phyloP scores from a whole-genome alignment of 2,888 invertebrate species.

The Celastrina argiolus region DNA sequence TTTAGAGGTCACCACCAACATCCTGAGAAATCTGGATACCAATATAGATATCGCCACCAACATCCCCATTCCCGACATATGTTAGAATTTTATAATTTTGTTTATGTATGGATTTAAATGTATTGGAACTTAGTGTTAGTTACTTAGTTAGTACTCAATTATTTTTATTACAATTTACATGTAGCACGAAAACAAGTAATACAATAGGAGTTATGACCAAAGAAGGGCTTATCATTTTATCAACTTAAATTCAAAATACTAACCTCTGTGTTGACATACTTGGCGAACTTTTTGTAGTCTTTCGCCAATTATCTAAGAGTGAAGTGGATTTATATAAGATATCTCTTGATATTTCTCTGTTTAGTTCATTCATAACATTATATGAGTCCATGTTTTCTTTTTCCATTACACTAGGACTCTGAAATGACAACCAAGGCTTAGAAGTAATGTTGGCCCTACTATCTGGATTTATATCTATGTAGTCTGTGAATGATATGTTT shows the following conservation, averaged over 20 bases:
- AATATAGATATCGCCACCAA: no score
- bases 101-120: no score
- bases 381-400: slow-evolving; percentile 50
- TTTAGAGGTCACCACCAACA: no score
- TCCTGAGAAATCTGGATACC: no score
- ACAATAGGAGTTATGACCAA: not conserved
- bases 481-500: slow-evolving; percentile 62
- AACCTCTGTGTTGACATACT: slow-evolving; percentile 55
- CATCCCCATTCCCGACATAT: no score
- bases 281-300: slow-evolving; percentile 44
- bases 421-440: slow-evolving; percentile 52
- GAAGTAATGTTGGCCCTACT: slow-evolving; percentile 43
- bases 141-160: no score
- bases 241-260: slow-evolving; percentile 30
- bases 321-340: slow-evolving; percentile 43
- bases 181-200: no score
- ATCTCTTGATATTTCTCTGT: slow-evolving; percentile 48
- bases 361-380: slow-evolving; percentile 41
- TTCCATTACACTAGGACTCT: slow-evolving; percentile 58
- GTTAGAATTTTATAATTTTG: no score
- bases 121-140: no score
- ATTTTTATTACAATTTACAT: no score
- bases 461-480: slow-evolving; percentile 36
- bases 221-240: no score
- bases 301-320: slow-evolving; percentile 38